These are phyloP conservation scores for Caenorhabditis uteleia DNA, from an alignment of 2,888 invertebrate genomes.

Conservation along the genomic window DNA sequence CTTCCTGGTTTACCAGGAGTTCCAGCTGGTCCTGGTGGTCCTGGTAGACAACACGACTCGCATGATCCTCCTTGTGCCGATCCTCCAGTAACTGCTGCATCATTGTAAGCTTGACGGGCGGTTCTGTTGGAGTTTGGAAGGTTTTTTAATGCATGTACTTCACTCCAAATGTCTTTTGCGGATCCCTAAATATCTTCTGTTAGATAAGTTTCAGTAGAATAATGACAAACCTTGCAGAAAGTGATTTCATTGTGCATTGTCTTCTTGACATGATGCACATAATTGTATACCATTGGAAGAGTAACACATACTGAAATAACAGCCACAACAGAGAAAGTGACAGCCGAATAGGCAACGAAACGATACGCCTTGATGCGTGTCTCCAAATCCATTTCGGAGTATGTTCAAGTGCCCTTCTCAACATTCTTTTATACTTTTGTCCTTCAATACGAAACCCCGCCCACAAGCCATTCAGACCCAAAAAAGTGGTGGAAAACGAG, in stretches of 20 bases:
- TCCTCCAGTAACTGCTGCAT: slow-evolving; percentile 18
- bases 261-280: slow-evolving; percentile 44
- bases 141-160: slow-evolving; percentile 44
- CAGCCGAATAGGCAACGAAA: slow-evolving; percentile 28
- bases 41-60: slow-evolving; percentile 42
- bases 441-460: too few relatives aligned
- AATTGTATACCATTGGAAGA: slow-evolving; percentile 54
- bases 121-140: slow-evolving; percentile 33
- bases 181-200: too few relatives aligned
- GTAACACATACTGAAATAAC: slow-evolving; percentile 40
- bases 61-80: slow-evolving; percentile 35
- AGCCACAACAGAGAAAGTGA: slow-evolving; percentile 21
- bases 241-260: slow-evolving; percentile 45
- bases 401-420: too few relatives aligned
- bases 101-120: slow-evolving; percentile 36
- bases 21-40: slow-evolving; percentile 47
- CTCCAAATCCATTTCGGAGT: slow-evolving; percentile 9
- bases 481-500: too few relatives aligned
- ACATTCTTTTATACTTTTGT: too few relatives aligned
- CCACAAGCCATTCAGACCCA: too few relatives aligned
- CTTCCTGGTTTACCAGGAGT: slow-evolving; percentile 55
- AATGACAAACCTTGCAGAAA: slow-evolving; percentile 50
- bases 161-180: slow-evolving; percentile 55
- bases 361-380: slow-evolving; percentile 15
- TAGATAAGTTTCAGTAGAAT: too few relatives aligned